Percentiles rank a stretch among this genome's conserved stretches.
phyloP scores from a whole-genome alignment of 2,888 invertebrate genomes.

The Zaprionus lineosus region DNA sequence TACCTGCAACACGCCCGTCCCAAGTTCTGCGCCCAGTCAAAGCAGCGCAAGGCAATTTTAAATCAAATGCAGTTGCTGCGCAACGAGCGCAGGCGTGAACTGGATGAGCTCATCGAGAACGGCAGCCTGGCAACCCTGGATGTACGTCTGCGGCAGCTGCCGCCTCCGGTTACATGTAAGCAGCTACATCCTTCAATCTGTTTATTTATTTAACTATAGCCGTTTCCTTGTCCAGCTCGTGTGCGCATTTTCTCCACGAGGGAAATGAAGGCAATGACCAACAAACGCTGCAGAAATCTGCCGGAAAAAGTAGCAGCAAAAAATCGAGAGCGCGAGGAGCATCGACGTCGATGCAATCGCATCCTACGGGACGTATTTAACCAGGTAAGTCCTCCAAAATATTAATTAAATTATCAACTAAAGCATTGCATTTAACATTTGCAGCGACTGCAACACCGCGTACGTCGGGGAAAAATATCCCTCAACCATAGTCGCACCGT shows the following conservation, averaged over 20 bases:
- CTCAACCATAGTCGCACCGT: constrained; percentile 81
- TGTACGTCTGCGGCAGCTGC: constrained; percentile 72
- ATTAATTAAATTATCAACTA: background rate
- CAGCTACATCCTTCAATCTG: background rate
- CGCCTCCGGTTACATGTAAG: constrained; percentile 82
- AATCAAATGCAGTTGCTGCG: constrained; percentile 78
- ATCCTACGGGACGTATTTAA: constrained; percentile 90
- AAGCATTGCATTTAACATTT: constrained; percentile 15
- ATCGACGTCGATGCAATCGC: constrained; percentile 87
- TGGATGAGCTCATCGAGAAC: constrained; percentile 77
- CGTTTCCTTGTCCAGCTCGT: constrained; percentile 79
- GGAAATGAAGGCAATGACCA: constrained; percentile 86
- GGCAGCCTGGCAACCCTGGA: constrained; percentile 75
- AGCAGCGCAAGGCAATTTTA: constrained; percentile 78
- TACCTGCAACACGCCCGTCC: constrained; percentile 88
- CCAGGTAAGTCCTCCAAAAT: constrained; percentile 84
- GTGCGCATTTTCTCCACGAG: constrained; percentile 84
- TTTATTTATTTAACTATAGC: constrained; percentile 11
- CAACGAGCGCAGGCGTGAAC: constrained; percentile 69
- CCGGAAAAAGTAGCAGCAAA: constrained; percentile 89
- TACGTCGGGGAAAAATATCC: constrained; percentile 79
- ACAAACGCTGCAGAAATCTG: constrained; percentile 86
- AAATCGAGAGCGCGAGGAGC: constrained; percentile 85
- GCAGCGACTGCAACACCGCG: constrained; percentile 81
- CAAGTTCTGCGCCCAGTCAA: constrained; percentile 86